phyloP scores from a whole-genome alignment of 2,888 invertebrate genomes.

The Ecdyonurus torrentis region DNA sequence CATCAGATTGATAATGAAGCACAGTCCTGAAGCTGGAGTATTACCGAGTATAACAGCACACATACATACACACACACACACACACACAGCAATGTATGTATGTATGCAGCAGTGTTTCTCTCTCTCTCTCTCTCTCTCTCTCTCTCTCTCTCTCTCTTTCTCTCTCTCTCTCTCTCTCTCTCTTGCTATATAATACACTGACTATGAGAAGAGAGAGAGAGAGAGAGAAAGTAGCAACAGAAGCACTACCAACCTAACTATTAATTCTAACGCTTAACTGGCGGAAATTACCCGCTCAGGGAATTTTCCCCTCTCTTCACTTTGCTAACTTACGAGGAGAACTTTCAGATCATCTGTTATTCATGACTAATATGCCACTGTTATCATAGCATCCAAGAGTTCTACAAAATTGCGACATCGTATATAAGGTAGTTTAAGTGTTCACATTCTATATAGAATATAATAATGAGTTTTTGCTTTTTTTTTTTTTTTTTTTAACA shows the following conservation, averaged over 20 bases:
- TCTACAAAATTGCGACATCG: neutral
- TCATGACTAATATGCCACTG: neutral
- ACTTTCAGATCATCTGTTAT: neutral
- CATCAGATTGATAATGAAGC: neutral
- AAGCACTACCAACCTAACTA: neutral
- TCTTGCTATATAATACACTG: no score
- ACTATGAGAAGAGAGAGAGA: neutral
- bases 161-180: neutral
- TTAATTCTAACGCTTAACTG: neutral
- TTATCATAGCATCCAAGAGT: neutral
- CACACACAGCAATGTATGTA: neutral
- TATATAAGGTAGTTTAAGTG: no score
- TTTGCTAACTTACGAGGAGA: neutral
- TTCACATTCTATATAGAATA: no score
- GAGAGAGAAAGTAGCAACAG: neutral
- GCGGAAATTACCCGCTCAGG: conserved; percentile 2
- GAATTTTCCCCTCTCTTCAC: neutral
- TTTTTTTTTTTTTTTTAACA: no score
- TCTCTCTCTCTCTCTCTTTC: neutral
- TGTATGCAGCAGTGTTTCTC: no score
- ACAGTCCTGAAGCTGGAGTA: no score
- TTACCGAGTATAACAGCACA: neutral
- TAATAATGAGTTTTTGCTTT: no score
- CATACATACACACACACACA: neutral
- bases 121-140: neutral